A percentile compares a stretch with the other conserved stretches of the same genome.
These are phyloP conservation scores for Suricata suricatta DNA, from an alignment of 2,113 vertebrate genomes.

Conservation along the genomic window DNA sequence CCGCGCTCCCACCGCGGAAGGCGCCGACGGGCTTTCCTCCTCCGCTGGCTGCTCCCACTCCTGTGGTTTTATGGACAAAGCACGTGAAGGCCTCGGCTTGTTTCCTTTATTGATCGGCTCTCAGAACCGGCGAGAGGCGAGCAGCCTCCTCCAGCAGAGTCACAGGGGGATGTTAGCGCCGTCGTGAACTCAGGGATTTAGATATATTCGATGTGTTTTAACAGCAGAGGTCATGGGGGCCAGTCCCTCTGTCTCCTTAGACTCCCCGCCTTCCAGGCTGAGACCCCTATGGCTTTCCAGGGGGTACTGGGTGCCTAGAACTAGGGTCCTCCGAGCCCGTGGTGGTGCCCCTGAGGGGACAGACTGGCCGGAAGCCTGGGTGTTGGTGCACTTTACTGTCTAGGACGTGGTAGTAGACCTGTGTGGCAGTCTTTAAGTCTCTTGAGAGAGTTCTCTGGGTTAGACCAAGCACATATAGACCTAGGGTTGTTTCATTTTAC, in stretches of 20 bases:
- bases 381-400: fast-evolving
- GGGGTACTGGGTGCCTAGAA: fast-evolving
- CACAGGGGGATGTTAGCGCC: fast-evolving
- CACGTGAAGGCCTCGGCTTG: background rate
- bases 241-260: fast-evolving
- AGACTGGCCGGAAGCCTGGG: fast-evolving
- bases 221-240: fast-evolving
- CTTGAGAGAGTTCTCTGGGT: background rate
- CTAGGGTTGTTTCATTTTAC: fast-evolving
- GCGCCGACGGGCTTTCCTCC: background rate
- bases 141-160: fast-evolving
- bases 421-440: fast-evolving
- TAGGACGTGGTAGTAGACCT: fast-evolving
- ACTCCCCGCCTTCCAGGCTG: background rate
- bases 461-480: fast-evolving
- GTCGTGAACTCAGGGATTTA: fast-evolving
- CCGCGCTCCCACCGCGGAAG: background rate
- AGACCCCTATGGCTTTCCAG: no score
- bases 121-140: fast-evolving
- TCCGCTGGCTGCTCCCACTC: fast-evolving
- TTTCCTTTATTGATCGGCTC: background rate
- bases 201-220: fast-evolving
- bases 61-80: fast-evolving
- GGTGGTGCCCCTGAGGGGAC: background rate
- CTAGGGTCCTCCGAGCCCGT: background rate